Base-by-base conservation (phyloP, 2,113 vertebrate genomes). In the Solea senegalensis region DNA sequence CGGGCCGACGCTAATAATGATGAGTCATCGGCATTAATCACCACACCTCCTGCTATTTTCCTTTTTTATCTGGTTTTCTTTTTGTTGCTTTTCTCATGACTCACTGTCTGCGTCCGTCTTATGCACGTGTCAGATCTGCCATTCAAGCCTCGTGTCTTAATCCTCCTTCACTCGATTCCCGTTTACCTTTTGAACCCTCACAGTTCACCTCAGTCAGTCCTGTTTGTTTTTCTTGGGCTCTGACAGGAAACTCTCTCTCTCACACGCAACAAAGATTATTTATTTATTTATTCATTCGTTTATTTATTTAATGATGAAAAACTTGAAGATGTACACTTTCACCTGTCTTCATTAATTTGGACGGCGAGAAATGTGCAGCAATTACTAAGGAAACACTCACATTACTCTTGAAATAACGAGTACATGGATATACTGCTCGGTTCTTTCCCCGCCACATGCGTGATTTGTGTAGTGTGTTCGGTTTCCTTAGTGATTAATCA, bases 1-100 rank as follows among this genome's bases (percentile, higher is more conserved):
- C 75, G 9, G 55, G 44, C 58, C 40, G 48, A 71, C 57, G 72
- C 59, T 27, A 12, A 26, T 46, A 65, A 69, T 68, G 62, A 16
- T 54, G 41, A 80, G 57, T 80, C 75, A 44, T 72, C 63, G 43
- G 39, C 59, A 54, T 72, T 59, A 52, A 77, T 52, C 69, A 59
- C 40, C 54, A 70, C 56, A 59, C 7, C 16, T 67, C 48, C 34
- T 15, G n/a, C 3, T 66, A 15, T 73, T 66, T 64, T 54, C 7
- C 39, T 51, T 13, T 48, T 48, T 48, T 48, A 13, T 21, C 21
- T 21, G 21, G 9, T 10, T 48, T 48, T 13, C 4, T 48, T 48
- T 48, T 48, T 14, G 8, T 5, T 5, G 14, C 1, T 48, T 14
- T 13, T 48, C 12, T 45, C 21, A 53, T n/a, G 21, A 55, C 56